Evolutionary conservation across 2,888 invertebrate species (phyloP), one percentile per base, ranked within the genome.

Genomic region (Caenorhabditis afra): DNA sequence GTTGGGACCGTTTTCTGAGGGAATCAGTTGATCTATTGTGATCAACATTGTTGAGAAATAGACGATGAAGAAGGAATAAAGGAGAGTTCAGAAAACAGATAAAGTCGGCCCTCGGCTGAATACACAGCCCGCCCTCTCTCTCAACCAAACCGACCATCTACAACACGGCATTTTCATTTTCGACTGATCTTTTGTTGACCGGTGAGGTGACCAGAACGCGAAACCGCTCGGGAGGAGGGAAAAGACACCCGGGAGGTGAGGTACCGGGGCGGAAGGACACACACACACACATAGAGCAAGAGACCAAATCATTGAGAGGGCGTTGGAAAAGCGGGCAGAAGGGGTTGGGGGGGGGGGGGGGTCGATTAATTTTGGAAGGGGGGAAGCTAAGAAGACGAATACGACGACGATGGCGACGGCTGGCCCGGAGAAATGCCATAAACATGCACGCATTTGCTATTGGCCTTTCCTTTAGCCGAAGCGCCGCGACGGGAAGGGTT

Each of bases 111-210:
- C 23, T 4, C 39, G 39, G 10, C n/a, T 39, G 55, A 55, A 57
- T 53, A 44, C 53, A 65, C 41, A 58, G 20, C n/a, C n/a, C 7
- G 41, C 23, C 35, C 61, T 16, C 23, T 20, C 23, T 11, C 52
- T 11, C 61, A 70, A 5, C 7, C 45, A 53, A 53, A 70, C 55
- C 53, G 61, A 47, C 71, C 47, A 53, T 61, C 22, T 57, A 45
- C 57, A 44, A 52, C 35, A 39, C 45, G 29, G 29, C 29, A 29
- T 29, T 29, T n/a, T n/a, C n/a, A n/a, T 52, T 61, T 29, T 37
- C 35, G 10, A 39, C 12, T 73, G 73, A 73, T 73, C 55, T 73
- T 65, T 73, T 20, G 20, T 73, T 73, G 73, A 73, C 73, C 73
- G 73, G 73, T 73, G 64, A 29, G 20, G 62, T 53, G 64, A 71